Percentiles rank a stretch among this genome's conserved stretches.
Conservation (phyloP, 1,140 invertebrate genomes). For the Rhizoglyphus robini region DNA sequence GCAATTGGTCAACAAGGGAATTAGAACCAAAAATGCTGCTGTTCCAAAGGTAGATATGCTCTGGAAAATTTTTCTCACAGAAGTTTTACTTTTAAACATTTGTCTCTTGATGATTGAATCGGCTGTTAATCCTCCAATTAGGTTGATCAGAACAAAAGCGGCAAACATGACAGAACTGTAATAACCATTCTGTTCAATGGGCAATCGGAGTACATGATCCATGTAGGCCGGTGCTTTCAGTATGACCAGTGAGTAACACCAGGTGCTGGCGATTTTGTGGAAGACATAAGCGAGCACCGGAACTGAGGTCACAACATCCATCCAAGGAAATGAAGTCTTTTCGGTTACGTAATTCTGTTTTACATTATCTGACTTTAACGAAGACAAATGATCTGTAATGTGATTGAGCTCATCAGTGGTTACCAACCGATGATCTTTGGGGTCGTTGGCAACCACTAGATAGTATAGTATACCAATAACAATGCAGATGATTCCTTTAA, state of each 20-base stretch:
- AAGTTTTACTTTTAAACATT: not conserved
- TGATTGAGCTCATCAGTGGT: constrained; percentile 61
- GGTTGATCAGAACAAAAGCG: not conserved
- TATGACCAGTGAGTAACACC: constrained; percentile 84
- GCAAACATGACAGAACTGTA: constrained; percentile 22
- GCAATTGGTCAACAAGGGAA: constrained; percentile 25
- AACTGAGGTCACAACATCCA: constrained; percentile 53
- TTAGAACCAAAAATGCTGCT: constrained; percentile 19
- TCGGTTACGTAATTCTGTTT: no score
- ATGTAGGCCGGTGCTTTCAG: constrained; percentile 55
- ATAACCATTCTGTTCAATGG: constrained; percentile 21
- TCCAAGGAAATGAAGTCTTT: constrained; percentile 55
- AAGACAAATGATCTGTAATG: constrained; percentile 44
- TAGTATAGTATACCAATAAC: constrained; percentile 55
- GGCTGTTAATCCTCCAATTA: not conserved
- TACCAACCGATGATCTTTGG: constrained; percentile 71
- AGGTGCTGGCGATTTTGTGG: constrained; percentile 75
- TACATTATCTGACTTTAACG: not conserved
- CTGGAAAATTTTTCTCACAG: constrained; percentile 10
- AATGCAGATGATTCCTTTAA: constrained; percentile 29
- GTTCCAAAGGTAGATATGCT: constrained; percentile 23
- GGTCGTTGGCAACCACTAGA: constrained; percentile 69
- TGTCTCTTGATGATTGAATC: not conserved
- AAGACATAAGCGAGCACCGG: constrained; percentile 84
- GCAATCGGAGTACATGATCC: constrained; percentile 41